A percentile compares a stretch with the other conserved stretches of the same genome.
Conservation (phyloP, 1,140 invertebrate species). For the Triops cancriformis region DNA sequence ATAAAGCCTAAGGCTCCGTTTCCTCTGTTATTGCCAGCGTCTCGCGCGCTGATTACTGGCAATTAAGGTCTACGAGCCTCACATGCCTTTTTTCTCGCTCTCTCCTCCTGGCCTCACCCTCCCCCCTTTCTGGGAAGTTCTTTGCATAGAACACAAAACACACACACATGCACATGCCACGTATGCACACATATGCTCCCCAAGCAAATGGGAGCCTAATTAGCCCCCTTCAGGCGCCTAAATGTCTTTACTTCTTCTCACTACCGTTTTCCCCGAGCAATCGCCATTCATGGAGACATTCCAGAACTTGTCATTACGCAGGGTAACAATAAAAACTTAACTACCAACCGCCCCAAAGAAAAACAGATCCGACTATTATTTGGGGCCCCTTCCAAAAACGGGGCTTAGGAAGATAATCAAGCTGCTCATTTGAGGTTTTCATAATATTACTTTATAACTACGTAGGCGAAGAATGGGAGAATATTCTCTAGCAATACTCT, state of each 20-base stretch:
- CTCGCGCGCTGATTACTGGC: background rate
- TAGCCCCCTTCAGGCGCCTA: background rate
- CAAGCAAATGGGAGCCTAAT: background rate
- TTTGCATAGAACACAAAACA: no score
- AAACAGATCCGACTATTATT: background rate
- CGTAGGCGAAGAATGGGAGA: no score
- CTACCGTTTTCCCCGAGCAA: background rate
- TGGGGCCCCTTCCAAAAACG: background rate
- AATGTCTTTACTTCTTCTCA: background rate
- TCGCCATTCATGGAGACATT: conserved; percentile 6
- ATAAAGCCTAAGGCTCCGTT: background rate
- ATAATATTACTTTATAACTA: no score
- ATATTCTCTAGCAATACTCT: no score
- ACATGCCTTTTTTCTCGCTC: background rate
- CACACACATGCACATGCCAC: background rate
- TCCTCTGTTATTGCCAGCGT: background rate
- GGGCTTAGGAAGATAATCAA: no score
- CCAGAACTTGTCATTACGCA: background rate
- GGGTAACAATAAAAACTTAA: background rate
- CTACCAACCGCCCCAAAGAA: background rate
- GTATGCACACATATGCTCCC: background rate
- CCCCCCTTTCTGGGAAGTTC: background rate
- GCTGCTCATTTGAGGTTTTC: no score
- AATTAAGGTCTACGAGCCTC: background rate
- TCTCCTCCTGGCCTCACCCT: no score